Evolutionary conservation across 2,888 invertebrate genomes (phyloP), one percentile per base, ranked within the genome.

Genomic region (Julus scanicus): DNA sequence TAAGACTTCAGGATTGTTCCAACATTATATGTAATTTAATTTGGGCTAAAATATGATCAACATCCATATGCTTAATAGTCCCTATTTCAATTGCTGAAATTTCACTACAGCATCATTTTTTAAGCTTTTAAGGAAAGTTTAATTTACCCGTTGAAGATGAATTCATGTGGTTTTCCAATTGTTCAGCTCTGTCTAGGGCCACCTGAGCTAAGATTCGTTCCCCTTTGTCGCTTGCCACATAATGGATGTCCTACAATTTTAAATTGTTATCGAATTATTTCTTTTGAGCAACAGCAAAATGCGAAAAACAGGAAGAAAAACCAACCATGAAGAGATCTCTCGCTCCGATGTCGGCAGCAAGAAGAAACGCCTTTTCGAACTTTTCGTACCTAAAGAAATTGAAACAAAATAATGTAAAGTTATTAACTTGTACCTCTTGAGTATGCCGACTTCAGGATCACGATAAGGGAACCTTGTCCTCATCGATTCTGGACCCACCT

Each of bases 311-410:
- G 9, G 37, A 39, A 29, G 8, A 83, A 20, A 83, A 5, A 20
- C 11, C 15, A 29, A 89, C 89, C 89, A 86, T 86, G 53, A 89
- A 96, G 94, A 91, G 97, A 95, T 1, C 97, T 97, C 91, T 96
- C 97, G 92, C 92, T 92, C 96, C 91, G 95, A 94, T 90, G 95
- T 94, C 88, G 97, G 96, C 0, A 96, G 97, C 89, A 97, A 93
- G 89, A 96, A 94, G 91, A 97, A 95, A 1, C 97, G 97, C 91
- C 96, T 97, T 92, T 92, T 92, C 96, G 91, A 95, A 94, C 90
- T 95, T 93, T 86, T 95, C 94, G 90, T 95, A 94, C 89, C 96
- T 95, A 90, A 0, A 29, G 20, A 1, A 9, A 13, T 48, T 29
- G 1, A 29, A 48, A 48, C 48, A 48, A 11, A 48, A 6, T 80